A percentile compares a stretch with the other conserved stretches of the same genome.
These are phyloP conservation scores for Vanacampus margaritifer DNA, from an alignment of 2,113 vertebrate genomes.

Conservation along the genomic window DNA sequence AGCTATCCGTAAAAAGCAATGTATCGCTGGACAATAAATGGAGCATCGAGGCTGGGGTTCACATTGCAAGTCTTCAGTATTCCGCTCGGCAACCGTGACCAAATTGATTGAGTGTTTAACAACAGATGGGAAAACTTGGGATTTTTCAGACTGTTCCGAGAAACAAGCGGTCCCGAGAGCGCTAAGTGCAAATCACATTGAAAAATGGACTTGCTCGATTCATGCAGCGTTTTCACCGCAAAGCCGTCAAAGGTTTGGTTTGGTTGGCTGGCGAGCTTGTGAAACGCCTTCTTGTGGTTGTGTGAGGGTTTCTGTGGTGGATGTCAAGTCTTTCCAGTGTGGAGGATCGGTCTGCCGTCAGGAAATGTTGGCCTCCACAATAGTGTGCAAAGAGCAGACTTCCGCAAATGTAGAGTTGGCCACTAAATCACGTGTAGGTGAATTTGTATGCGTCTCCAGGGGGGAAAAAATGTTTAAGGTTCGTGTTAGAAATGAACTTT, in stretches of 20 bases:
- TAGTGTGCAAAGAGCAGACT: slow-evolving; percentile 5
- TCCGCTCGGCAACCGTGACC: not conserved
- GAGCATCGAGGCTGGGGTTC: not conserved
- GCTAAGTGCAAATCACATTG: not conserved
- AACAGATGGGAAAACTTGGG: not conserved
- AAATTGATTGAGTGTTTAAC: not conserved
- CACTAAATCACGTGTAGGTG: not conserved
- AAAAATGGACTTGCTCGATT: slow-evolving; percentile 3
- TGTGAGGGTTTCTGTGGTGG: slow-evolving; percentile 6
- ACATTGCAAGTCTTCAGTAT: not conserved
- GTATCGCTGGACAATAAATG: not conserved
- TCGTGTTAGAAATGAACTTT: not conserved
- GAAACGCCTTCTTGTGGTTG: slow-evolving; percentile 23
- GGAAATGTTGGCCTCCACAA: slow-evolving; percentile 4
- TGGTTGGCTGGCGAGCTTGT: slow-evolving; percentile 12
- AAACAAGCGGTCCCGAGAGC: not conserved
- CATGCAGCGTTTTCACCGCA: slow-evolving; percentile 11
- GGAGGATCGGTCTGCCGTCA: not conserved
- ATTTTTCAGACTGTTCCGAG: not conserved
- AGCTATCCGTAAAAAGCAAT: not conserved
- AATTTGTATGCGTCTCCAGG: not conserved
- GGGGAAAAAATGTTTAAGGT: not conserved
- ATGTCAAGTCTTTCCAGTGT: slow-evolving; percentile 1
- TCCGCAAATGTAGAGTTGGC: not conserved
- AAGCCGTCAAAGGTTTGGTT: slow-evolving; percentile 28